Conservation (phyloP, 2,113 vertebrate genomes). For the Equus quagga region DNA sequence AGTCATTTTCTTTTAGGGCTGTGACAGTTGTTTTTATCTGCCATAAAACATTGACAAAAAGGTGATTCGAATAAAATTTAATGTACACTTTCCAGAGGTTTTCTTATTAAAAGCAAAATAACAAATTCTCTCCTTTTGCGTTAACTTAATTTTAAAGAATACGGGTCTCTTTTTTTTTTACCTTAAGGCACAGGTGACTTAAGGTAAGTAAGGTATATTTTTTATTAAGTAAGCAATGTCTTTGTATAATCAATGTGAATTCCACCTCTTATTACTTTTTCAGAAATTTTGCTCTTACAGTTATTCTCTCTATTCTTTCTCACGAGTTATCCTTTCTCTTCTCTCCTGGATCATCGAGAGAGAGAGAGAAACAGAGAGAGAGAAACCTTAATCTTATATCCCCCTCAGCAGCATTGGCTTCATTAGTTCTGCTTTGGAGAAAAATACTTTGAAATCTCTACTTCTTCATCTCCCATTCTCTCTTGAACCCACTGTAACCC, state of each 20-base stretch:
- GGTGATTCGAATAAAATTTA: not conserved
- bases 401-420: not conserved
- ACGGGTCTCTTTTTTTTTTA: not conserved
- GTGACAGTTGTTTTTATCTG: not conserved
- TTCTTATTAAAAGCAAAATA: constrained; percentile 4
- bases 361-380: too few species aligned
- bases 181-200: not conserved
- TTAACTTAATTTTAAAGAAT: not conserved
- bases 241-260: not conserved
- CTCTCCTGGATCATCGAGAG: not conserved
- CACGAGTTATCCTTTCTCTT: not conserved
- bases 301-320: not conserved
- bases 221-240: not conserved
- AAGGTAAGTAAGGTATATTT: not conserved
- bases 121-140: not conserved
- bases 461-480: not conserved
- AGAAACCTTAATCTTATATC: not conserved
- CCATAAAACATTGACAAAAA: not conserved
- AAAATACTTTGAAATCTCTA: not conserved
- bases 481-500: not conserved
- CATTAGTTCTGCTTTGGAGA: not conserved
- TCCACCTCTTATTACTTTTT: not conserved
- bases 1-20: not conserved
- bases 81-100: not conserved
- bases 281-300: not conserved